Percentiles rank a stretch among this genome's conserved stretches.
Conservation (phyloP, 2,888 invertebrate species). For the Parthenolecanium corni region DNA sequence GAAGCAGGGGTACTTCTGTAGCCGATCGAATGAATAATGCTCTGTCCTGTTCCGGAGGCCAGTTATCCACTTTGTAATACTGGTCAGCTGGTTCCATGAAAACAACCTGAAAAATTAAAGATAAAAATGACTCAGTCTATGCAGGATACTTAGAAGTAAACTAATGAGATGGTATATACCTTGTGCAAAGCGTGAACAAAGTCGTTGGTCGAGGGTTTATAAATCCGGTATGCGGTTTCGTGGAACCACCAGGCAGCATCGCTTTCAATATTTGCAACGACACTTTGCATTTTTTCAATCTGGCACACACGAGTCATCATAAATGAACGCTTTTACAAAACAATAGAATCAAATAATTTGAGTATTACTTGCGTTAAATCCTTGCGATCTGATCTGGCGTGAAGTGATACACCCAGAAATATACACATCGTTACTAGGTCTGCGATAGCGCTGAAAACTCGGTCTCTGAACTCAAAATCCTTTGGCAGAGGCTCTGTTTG, state of each 20-base stretch:
- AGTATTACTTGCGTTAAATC: conserved; percentile 36
- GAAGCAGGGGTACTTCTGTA: conserved; percentile 76
- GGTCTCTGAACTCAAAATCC: conserved; percentile 61
- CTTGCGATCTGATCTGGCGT: conserved; percentile 45
- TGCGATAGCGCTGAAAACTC: conserved; percentile 68
- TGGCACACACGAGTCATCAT: conserved; percentile 9
- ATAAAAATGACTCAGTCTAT: too few species aligned
- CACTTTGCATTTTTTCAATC: conserved; percentile 40
- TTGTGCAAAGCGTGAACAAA: conserved; percentile 68
- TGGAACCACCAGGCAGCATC: conserved; percentile 83
- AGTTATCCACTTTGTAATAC: conserved; percentile 72
- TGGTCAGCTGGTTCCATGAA: conserved; percentile 65
- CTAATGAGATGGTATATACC: conserved; percentile 39
- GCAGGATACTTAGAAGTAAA: too few species aligned
- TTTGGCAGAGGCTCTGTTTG: conserved; percentile 51
- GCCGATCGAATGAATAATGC: conserved; percentile 63
- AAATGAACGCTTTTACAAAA: neutral
- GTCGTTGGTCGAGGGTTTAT: conserved; percentile 57
- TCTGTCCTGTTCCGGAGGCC: conserved; percentile 86
- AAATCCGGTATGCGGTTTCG: conserved; percentile 62
- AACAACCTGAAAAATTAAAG: conserved; percentile 43
- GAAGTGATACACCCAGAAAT: conserved; percentile 65
- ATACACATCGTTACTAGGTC: conserved; percentile 79
- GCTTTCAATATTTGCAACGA: conserved; percentile 56
- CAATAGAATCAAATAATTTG: neutral